Base-by-base conservation (phyloP, 2,888 invertebrate species). In the Napeogenes sylphis region DNA sequence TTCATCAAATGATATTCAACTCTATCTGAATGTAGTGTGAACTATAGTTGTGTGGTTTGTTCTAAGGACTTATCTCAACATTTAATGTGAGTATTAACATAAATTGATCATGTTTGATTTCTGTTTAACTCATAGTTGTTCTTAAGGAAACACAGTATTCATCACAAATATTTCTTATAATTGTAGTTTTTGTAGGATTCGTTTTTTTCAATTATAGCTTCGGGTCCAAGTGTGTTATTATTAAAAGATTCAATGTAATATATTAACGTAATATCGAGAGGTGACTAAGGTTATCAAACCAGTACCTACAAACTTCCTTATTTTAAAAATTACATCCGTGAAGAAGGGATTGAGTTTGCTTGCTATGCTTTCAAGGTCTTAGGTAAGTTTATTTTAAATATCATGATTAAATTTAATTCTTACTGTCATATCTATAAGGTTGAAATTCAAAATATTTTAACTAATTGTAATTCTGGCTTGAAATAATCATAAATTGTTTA, bases 61-160 rank as follows among this genome's bases (percentile, higher is more conserved):
- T 64, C 58, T 63, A 64, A 66, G 68, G 68, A 64, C 61, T 66
- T 63, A 67, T 70, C 65, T 55, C 57, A 69, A 56, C 61, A 63
- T 61, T 61, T 59, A 45, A 58, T 60, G 51, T 68, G 64, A 66
- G 59, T 66, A 64, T 60, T 61, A 45, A 57, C 30, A 56, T 47
- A 56, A 14, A 60, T 60, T 55, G 56, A 57, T 63, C 46, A 21
- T 46, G 14, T 38, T 45, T 4, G 51, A 10, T 30, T 51, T 51
- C 30, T 6, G 30, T 51, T 30, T 6, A 2, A 21, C 21, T 51
- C 21, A 51, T 30, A 10, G 1, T 42, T 3, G 3, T 42, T 42
- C 3, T 42, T 10, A 10, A 10, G 12, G 10, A 42, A 42, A 42
- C 35, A 42, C 10, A 42, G 6, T 42, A 42, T 3, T 42, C 42